These are phyloP conservation scores for Nothobranchius furzeri DNA, from an alignment of 2,113 vertebrate species.

Conservation along the genomic window DNA sequence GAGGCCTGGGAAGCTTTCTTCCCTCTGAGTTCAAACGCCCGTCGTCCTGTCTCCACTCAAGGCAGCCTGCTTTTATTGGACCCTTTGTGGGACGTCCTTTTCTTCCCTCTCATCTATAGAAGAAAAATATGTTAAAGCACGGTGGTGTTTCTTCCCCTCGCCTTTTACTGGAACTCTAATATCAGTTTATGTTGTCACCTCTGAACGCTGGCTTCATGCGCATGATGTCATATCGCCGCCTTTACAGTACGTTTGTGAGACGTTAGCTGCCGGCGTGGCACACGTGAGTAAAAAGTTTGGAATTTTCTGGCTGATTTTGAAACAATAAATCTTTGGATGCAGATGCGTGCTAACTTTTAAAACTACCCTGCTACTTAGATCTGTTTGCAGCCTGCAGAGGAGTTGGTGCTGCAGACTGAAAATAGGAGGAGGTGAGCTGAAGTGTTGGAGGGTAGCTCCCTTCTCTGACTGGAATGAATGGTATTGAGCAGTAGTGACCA, in stretches of 20 bases:
- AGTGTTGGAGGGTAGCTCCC: conserved; percentile 53
- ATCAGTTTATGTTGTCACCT: conserved; percentile 52
- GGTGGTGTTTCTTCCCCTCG: conserved; percentile 16
- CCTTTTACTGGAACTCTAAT: conserved; percentile 62
- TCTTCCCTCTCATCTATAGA: conserved; percentile 61
- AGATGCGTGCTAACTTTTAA: too few relatives aligned
- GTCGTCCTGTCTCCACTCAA: conserved; percentile 43
- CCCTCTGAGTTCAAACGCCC: conserved; percentile 54
- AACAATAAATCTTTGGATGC: too few relatives aligned
- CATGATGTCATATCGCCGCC: neutral
- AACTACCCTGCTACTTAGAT: too few relatives aligned
- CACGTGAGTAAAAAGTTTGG: too few relatives aligned
- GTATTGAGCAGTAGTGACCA: conserved; percentile 77
- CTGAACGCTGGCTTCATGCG: conserved; percentile 39
- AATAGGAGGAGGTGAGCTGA: conserved; percentile 40
- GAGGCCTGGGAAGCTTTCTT: conserved; percentile 50
- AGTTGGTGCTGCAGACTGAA: conserved; percentile 39
- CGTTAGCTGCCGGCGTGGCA: too few relatives aligned
- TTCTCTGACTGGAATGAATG: conserved; percentile 78
- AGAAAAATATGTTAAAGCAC: conserved; percentile 55
- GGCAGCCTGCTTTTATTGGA: conserved; percentile 59
- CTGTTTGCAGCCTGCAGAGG: conserved; percentile 35
- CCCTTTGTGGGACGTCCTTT: conserved; percentile 56
- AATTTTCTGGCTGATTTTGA: too few relatives aligned
- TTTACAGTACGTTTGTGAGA: too few relatives aligned